Base-by-base conservation (phyloP, 2,888 invertebrate species). In the Entomobrya multifasciata region DNA sequence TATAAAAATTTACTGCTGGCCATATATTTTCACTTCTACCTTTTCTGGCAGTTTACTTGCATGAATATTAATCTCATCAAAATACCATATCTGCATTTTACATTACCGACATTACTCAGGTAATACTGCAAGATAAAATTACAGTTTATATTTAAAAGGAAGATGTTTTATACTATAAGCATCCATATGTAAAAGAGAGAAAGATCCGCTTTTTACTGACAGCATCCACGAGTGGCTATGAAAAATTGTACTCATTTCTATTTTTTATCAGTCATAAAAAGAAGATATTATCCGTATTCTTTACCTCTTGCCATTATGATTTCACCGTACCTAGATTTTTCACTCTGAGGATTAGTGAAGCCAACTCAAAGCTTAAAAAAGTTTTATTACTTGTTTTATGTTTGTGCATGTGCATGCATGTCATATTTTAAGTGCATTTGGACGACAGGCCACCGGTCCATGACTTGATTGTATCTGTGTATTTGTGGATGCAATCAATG, bases 201-300 rank as follows among this genome's bases (percentile, higher is more conserved):
- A 76, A 67, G 76, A 83, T 83, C 76, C 49, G 62, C 83, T 76
- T 13, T 44, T n/a, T 44, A 13, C 62, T 83, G 83, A 76, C 83
- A 67, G 83, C 72, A 83, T 83, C 52, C 76, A 83, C 83, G 83
- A 83, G 83, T 83, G 83, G 83, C 36, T 55, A 76, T 83, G 83
- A 83, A 83, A 83, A 83, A 83, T 83, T 83, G 60, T 52, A 47
- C 49, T 74, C 83, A 83, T 83, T 83, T 83, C 76, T 83, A 83
- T 83, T 30, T 76, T 76, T 83, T 65, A 83, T 52, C 83, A 83
- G 83, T 76, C 76, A 41, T 82, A 82, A 82, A 82, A 82, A 60
- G 10, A 60, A 13, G 30, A 60, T 60, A 20, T 36, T 36, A 4
- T 36, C 8, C 36, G 4, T 62, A 44, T 49, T 17, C 22, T 41